These are phyloP conservation scores for Thomomys bottae DNA, from an alignment of 2,113 vertebrate genomes.

Conservation along the genomic window DNA sequence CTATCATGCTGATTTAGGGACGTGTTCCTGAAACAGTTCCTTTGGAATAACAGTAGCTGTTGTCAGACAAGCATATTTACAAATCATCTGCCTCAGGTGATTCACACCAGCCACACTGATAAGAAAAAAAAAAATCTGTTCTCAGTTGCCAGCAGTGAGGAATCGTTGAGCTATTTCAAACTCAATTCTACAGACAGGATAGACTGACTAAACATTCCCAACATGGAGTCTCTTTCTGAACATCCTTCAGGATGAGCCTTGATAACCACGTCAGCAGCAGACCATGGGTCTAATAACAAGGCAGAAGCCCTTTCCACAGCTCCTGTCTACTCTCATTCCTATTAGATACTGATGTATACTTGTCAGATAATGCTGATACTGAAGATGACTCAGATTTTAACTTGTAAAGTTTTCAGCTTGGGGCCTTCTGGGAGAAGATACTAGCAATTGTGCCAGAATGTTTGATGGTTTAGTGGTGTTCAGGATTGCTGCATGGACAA, in stretches of 20 bases:
- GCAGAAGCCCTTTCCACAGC: background rate
- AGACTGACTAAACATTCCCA: background rate
- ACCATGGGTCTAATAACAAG: fast-evolving
- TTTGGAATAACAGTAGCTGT: background rate
- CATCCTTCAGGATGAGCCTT: background rate
- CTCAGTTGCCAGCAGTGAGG: background rate
- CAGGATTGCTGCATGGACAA: slow-evolving; percentile 19
- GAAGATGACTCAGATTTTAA: background rate
- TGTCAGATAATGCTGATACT: background rate
- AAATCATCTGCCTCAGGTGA: background rate
- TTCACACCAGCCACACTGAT: background rate
- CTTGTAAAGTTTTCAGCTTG: background rate
- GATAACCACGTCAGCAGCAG: background rate
- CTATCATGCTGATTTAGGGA: background rate
- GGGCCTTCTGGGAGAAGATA: background rate
- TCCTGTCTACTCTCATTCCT: background rate
- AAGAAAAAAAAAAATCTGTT: background rate
- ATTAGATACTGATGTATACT: no score
- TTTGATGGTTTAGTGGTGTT: slow-evolving; percentile 29
- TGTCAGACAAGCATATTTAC: background rate
- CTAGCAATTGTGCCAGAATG: background rate
- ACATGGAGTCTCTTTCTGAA: background rate
- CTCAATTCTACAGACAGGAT: background rate
- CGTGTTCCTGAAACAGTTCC: background rate
- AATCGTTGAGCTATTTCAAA: background rate